Base-by-base conservation (phyloP, 2,888 invertebrate genomes). In the Habroteleia sp. region DNA sequence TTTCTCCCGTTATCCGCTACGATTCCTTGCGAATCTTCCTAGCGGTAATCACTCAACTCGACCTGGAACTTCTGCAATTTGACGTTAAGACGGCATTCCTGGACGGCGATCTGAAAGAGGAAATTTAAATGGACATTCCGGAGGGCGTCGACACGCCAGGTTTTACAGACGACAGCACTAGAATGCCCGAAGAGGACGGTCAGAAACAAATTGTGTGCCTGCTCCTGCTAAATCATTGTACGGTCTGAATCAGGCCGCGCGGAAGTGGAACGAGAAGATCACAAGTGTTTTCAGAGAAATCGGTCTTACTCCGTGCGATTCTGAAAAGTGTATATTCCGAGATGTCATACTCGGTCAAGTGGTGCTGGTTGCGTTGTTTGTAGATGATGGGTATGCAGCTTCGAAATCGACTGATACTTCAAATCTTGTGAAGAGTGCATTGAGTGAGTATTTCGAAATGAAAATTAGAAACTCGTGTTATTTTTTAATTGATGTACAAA, bases 401-500 rank as follows among this genome's bases (percentile, higher is more conserved):
- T 20, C 60, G 0, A 74, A 72, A 37, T 62, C 65, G 0, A 1
- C 6, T n/a, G n/a, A n/a, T n/a, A n/a, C n/a, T n/a, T n/a, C n/a
- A n/a, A n/a, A n/a, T n/a, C n/a, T n/a, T n/a, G n/a, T n/a, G n/a
- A n/a, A n/a, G 17, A 1, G 8, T n/a, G 35, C 37, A 3, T 74
- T 0, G 20, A 58, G 4, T 7, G n/a, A 6, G 29, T 71, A 2
- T 5, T 66, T 2, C n/a, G n/a, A n/a, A 17, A 33, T 1, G n/a
- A n/a, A 8, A 3, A 10, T 35, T 75, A 1, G 37, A 42, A 6
- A 31, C 71, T 2, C 60, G 44, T 20, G 17, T n/a, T n/a, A n/a
- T n/a, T n/a, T 35, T 11, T 74, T 71, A 41, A 50, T 66, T 4
- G 76, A 77, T 1, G 0, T 78, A 13, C 68, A 78, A 35, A 78